Conservation (phyloP, 2,888 invertebrate genomes). For the Harpalus rufipes region DNA sequence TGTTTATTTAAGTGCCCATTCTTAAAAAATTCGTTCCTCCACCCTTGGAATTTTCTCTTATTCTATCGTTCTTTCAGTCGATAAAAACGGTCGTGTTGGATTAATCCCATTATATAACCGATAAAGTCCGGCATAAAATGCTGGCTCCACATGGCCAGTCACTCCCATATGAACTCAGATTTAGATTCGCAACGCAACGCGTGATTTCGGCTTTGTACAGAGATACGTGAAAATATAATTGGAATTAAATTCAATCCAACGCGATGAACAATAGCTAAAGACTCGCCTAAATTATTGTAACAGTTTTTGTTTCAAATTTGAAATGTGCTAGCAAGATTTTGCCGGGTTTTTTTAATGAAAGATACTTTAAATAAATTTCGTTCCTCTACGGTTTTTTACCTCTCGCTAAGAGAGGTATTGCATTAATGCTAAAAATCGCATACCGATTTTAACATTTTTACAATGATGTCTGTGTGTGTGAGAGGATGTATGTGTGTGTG, state of each 20-base stretch:
- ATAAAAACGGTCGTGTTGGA: constrained; percentile 53
- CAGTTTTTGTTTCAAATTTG: background rate
- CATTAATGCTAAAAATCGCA: too few species aligned
- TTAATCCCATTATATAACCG: constrained; percentile 61
- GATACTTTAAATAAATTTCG: background rate
- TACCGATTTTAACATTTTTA: too few species aligned
- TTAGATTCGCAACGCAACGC: background rate
- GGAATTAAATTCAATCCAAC: constrained; percentile 37
- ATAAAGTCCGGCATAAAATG: constrained; percentile 56
- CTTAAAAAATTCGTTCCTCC: background rate
- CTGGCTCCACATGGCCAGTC: constrained; percentile 18
- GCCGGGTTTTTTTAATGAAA: background rate
- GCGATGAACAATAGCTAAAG: background rate
- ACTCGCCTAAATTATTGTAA: constrained; percentile 1
- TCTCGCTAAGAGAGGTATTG: too few species aligned
- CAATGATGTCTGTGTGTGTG: too few species aligned
- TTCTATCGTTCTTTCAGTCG: constrained; percentile 39
- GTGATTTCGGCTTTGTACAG: constrained; percentile 17
- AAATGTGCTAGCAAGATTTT: constrained; percentile 2
- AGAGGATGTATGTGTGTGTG: too few species aligned
- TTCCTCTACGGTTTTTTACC: background rate
- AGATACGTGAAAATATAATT: constrained; percentile 32
- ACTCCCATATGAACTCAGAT: background rate
- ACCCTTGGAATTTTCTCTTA: background rate
- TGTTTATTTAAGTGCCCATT: background rate